Conservation (phyloP, 2,113 vertebrate genomes). For the Percopsis transmontana region DNA sequence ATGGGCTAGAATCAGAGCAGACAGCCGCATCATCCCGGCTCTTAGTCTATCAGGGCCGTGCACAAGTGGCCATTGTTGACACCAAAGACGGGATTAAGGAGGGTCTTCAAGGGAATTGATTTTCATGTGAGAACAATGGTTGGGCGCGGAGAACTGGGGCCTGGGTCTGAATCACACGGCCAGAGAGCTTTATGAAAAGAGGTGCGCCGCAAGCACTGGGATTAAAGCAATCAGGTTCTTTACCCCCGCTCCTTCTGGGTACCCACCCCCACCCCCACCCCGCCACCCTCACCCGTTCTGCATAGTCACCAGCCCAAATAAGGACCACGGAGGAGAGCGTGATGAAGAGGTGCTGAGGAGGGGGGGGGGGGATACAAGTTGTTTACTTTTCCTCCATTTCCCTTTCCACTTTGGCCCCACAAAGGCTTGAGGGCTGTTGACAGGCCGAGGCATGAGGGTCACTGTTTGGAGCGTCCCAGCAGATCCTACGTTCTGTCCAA, state of each 20-base stretch:
- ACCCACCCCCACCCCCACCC: slow-evolving; percentile 39
- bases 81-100: slow-evolving; percentile 99
- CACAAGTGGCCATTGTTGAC: slow-evolving; percentile 99
- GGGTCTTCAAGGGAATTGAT: slow-evolving; percentile 99
- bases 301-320: slow-evolving; percentile 66
- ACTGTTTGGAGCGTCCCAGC: slow-evolving; percentile 33
- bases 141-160: slow-evolving; percentile 77
- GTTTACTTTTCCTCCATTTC: slow-evolving; percentile 70
- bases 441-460: slow-evolving; percentile 39
- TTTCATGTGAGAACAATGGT: slow-evolving; percentile 98
- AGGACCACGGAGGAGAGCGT: slow-evolving; percentile 60
- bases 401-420: slow-evolving; percentile 62
- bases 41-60: slow-evolving; percentile 95
- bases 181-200: slow-evolving; percentile 93
- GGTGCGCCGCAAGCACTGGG: slow-evolving; percentile 87
- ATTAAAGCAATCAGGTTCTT: slow-evolving; percentile 89
- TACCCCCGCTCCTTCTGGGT: slow-evolving; percentile 78
- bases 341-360: slow-evolving; percentile 22
- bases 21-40: slow-evolving; percentile 98
- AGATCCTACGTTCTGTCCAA: slow-evolving; percentile 48
- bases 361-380: slow-evolving; percentile 49
- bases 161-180: slow-evolving; percentile 90
- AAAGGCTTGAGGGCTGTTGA: slow-evolving; percentile 54
- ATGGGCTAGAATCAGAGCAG: slow-evolving; percentile 98
- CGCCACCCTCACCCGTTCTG: slow-evolving; percentile 52